Base-by-base conservation (phyloP, 2,888 invertebrate genomes). In the Lysandra coridon region DNA sequence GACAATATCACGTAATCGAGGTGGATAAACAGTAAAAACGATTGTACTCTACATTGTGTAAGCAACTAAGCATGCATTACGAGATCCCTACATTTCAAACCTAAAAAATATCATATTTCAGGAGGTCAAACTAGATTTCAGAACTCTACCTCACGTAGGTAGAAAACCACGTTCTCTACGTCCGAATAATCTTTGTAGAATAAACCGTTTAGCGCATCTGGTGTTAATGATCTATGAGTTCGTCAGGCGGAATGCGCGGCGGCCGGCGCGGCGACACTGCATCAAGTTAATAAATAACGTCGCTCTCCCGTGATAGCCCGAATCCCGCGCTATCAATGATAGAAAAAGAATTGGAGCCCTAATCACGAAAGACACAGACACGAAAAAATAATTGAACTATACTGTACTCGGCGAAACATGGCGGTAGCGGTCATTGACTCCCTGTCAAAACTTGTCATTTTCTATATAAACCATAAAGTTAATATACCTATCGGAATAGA, bases 211-310 rank as follows among this genome's bases (percentile, higher is more conserved):
- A 53, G 17, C 33, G 57, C 76, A 76, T 76, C 76, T 76, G 76
- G 53, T 53, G 76, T 53, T 33, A 57, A 30, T 76, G 76, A 57
- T 76, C 76, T 76, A 76, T 76, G 76, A 57, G 76, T 76, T 76
- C 76, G 90, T 10, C 83, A 80, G 84, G 83, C 86, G 92, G 92
- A 91, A 92, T 92, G 92, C 88, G 88, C 87, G 84, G 57, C 57
- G 57, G 57, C 57, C 87, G 87, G 88, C 88, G 84, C 87, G 87
- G 88, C 88, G 88, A 91, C 91, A 90, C 89, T 91, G 90, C 91
- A 91, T 89, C 89, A 89, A 91, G 89, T 90, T 90, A 91, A 92
- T 92, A 92, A 92, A 91, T 91, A 89, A 90, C 88, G 86, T 86
- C 87, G 85, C 84, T 86, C 79, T 79, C 79, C 79, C 60, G 79